Percentiles rank a stretch among this genome's conserved stretches.
Evolutionary conservation across 2,113 vertebrate species (phyloP).

Genomic region (Miniopterus natalensis): DNA sequence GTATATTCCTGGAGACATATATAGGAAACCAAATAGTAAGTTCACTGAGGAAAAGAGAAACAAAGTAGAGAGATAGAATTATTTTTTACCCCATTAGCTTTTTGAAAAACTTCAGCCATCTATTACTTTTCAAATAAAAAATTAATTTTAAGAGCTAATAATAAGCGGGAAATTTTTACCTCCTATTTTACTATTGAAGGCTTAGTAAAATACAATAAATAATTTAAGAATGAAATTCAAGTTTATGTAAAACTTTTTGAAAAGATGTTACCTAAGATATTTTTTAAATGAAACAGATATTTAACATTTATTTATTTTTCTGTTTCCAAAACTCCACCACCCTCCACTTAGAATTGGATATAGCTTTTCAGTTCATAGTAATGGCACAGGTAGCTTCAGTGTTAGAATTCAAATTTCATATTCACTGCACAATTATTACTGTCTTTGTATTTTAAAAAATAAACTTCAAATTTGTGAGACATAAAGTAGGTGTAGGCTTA

Average conservation of each 20-base stretch:
- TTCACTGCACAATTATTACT: slow-evolving; percentile 2
- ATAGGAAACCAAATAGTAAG: not conserved
- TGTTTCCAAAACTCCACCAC: not conserved
- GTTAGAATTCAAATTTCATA: slow-evolving; percentile 15
- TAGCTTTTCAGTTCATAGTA: slow-evolving; percentile 14
- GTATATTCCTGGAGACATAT: slow-evolving; percentile 33
- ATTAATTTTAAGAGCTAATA: slow-evolving; percentile 53
- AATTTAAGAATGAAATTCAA: slow-evolving; percentile 47
- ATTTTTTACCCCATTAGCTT: not conserved
- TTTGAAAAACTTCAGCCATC: not conserved
- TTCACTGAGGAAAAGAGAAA: slow-evolving; percentile 3
- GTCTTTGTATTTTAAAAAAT: slow-evolving; percentile 3
- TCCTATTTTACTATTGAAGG: slow-evolving; percentile 58
- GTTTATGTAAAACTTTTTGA: slow-evolving; percentile 15
- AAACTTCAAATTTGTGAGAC: slow-evolving; percentile 35
- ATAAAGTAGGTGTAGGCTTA: not conserved
- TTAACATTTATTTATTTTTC: not conserved
- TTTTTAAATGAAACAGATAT: not conserved
- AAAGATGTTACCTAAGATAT: not conserved
- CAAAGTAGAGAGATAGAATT: not conserved
- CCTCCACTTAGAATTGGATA: not conserved
- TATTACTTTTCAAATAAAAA: slow-evolving; percentile 60
- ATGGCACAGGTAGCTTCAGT: not conserved
- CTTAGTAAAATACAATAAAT: slow-evolving; percentile 28
- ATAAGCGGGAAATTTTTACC: not conserved